Conservation (phyloP, 2,888 invertebrate species). For the Nebria brevicollis region DNA sequence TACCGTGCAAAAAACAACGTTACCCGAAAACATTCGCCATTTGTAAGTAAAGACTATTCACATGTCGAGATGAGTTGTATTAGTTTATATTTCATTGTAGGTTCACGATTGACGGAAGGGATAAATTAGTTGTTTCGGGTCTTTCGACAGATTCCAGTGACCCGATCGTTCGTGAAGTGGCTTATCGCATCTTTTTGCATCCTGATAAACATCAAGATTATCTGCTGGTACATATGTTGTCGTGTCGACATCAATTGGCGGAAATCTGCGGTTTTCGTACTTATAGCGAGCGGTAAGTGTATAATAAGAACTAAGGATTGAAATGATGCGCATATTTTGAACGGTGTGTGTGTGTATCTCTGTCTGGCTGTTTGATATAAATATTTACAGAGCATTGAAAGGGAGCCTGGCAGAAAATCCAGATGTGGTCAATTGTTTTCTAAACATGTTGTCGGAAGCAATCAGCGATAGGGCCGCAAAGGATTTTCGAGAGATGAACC, state of each 20-base stretch:
- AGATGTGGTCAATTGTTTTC: slow-evolving; percentile 80
- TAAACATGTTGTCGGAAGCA: slow-evolving; percentile 78
- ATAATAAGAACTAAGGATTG: no score
- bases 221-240: slow-evolving; percentile 77
- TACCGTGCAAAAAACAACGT: slow-evolving; percentile 69
- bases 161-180: slow-evolving; percentile 84
- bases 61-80: no score
- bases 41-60: slow-evolving; percentile 67
- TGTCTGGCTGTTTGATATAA: neutral
- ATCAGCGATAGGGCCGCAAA: slow-evolving; percentile 74
- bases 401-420: slow-evolving; percentile 89
- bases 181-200: slow-evolving; percentile 85
- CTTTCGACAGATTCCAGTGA: slow-evolving; percentile 86
- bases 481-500: slow-evolving; percentile 82
- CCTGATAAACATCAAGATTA: slow-evolving; percentile 81
- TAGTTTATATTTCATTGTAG: slow-evolving; percentile 54
- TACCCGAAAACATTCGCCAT: slow-evolving; percentile 79
- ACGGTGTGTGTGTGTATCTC: no score
- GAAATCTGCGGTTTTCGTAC: slow-evolving; percentile 88
- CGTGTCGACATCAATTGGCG: slow-evolving; percentile 82
- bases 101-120: slow-evolving; percentile 72
- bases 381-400: slow-evolving; percentile 76
- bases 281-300: slow-evolving; percentile 79
- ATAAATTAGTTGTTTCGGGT: slow-evolving; percentile 80
- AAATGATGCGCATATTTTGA: no score